Conservation (phyloP, 2,797 vertebrate species). For the Pitangus sulphuratus region DNA sequence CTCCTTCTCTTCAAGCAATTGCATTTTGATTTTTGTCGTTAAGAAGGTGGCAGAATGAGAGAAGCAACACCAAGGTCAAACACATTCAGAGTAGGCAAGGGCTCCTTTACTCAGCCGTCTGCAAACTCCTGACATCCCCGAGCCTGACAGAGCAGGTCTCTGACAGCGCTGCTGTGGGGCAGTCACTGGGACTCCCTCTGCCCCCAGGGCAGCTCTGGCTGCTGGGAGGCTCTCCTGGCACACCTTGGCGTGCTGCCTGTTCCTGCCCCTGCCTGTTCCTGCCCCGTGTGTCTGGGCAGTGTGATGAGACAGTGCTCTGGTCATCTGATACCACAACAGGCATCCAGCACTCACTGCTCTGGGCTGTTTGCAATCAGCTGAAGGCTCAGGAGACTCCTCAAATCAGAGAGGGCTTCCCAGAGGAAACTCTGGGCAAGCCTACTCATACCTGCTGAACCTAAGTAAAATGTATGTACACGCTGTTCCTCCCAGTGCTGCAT, state of each 20-base stretch:
- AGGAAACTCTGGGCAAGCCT: not conserved
- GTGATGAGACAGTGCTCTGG: not conserved
- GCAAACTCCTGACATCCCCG: not conserved
- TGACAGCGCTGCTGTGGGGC: not conserved
- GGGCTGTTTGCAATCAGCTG: not conserved
- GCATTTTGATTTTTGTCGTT: not conserved
- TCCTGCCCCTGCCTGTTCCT: not conserved
- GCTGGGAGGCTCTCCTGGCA: not conserved
- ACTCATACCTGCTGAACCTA: not conserved
- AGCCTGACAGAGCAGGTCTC: not conserved
- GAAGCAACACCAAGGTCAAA: not conserved
- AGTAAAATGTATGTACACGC: not conserved
- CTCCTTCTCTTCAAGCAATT: not conserved
- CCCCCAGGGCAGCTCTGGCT: not conserved
- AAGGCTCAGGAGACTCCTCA: not conserved
- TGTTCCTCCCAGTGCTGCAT: not conserved
- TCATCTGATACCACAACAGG: not conserved
- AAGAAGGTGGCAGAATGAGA: not conserved
- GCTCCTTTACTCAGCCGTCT: not conserved
- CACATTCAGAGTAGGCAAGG: not conserved
- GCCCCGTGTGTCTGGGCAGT: rapidly evolving
- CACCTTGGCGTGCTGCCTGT: not conserved
- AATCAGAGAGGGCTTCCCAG: not conserved
- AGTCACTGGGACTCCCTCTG: not conserved
- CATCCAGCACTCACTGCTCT: not conserved